Evolutionary conservation across 2,888 invertebrate species (phyloP).

Genomic region (Agrilus mali): DNA sequence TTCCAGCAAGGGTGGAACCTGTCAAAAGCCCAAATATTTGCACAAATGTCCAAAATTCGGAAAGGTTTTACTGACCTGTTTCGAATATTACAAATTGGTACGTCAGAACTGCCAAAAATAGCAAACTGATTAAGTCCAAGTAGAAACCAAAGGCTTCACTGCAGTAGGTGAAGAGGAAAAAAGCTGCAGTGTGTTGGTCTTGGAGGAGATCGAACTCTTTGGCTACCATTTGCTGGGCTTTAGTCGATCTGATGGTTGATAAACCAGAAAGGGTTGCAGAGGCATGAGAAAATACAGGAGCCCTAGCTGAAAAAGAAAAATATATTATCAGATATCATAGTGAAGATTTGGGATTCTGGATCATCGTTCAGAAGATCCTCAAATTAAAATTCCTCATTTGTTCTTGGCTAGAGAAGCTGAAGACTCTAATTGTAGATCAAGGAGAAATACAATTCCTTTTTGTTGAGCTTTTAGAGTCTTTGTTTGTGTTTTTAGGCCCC

Average conservation of each 20-base stretch:
- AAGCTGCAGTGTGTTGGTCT: conserved; percentile 52
- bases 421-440: too few relatives aligned
- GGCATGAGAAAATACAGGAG: conserved; percentile 86
- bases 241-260: conserved; percentile 71
- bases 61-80: conserved; percentile 34
- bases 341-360: too few relatives aligned
- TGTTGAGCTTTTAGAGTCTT: too few relatives aligned
- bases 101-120: conserved; percentile 46
- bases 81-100: conserved; percentile 50
- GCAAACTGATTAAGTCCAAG: conserved; percentile 50
- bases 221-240: conserved; percentile 57
- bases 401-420: too few relatives aligned
- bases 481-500: too few relatives aligned
- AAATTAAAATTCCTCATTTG: too few relatives aligned
- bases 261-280: conserved; percentile 78
- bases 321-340: not conserved
- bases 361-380: too few relatives aligned
- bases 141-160: conserved; percentile 53
- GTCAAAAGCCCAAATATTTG: conserved; percentile 6
- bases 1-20: conserved; percentile 48
- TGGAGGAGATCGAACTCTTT: conserved; percentile 65
- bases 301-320: conserved; percentile 46
- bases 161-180: conserved; percentile 45
- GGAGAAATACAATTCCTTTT: too few relatives aligned
- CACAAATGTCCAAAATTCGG: not conserved